These are phyloP conservation scores for Urocolius indicus DNA, from an alignment of 2,113 vertebrate species.

Conservation along the genomic window DNA sequence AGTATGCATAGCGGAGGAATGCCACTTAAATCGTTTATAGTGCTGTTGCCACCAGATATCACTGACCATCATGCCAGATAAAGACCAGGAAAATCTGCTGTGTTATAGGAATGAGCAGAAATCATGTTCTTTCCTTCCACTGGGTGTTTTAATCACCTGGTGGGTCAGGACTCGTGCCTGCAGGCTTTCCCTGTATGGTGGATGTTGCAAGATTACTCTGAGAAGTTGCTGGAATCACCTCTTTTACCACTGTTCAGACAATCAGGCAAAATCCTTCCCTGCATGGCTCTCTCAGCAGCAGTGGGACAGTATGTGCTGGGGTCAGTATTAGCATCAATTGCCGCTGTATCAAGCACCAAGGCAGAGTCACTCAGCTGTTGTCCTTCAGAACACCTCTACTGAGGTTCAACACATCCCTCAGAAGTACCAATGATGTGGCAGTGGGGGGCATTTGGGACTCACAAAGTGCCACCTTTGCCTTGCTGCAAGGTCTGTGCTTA, in stretches of 20 bases:
- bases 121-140: background rate
- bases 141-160: background rate
- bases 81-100: background rate
- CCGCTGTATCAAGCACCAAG: rapidly evolving
- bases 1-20: background rate
- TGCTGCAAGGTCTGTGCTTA: background rate
- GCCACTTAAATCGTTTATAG: background rate
- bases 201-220: background rate
- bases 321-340: background rate
- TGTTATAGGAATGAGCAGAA: background rate
- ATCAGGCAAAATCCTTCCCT: background rate
- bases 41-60: background rate
- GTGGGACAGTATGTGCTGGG: background rate
- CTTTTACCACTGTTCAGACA: background rate
- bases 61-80: background rate
- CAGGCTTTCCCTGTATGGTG: background rate
- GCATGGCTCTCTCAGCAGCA: background rate
- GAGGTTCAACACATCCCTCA: background rate
- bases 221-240: background rate
- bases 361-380: background rate
- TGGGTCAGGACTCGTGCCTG: background rate
- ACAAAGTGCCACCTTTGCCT: background rate
- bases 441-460: background rate
- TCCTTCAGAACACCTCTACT: background rate
- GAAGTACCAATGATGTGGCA: background rate